These are phyloP conservation scores for Cheumatopsyche charites DNA, from an alignment of 1,140 invertebrate genomes.

Conservation along the genomic window DNA sequence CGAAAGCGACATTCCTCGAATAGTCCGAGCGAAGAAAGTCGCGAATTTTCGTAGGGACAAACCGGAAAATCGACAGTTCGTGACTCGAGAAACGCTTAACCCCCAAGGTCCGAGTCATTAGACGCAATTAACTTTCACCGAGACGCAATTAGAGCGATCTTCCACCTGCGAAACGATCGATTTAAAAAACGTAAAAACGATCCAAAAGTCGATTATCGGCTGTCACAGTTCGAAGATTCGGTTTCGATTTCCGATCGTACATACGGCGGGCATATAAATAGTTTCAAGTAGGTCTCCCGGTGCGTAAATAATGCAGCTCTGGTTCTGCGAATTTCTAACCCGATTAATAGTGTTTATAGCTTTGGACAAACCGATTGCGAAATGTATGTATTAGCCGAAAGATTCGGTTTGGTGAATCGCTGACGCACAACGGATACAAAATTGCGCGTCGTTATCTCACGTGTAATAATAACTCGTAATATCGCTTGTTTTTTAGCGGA, in stretches of 20 bases:
- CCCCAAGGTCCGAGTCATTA: neutral
- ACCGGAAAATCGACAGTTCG: neutral
- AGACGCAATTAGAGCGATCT: neutral
- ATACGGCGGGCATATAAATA: neutral
- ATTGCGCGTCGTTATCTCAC: too few relatives aligned
- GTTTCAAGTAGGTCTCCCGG: slow-evolving; percentile 20
- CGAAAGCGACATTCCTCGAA: too few relatives aligned
- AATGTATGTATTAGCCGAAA: too few relatives aligned
- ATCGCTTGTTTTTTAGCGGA: too few relatives aligned
- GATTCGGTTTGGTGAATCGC: too few relatives aligned
- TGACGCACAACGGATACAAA: too few relatives aligned
- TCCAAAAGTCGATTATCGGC: neutral
- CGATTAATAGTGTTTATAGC: too few relatives aligned
- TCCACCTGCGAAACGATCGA: neutral
- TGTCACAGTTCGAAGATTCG: too few relatives aligned
- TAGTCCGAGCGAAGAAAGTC: too few relatives aligned
- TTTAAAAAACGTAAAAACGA: slow-evolving; percentile 5
- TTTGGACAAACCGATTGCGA: too few relatives aligned
- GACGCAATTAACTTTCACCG: slow-evolving; percentile 18
- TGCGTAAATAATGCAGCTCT: slow-evolving; percentile 24
- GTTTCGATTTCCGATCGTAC: neutral
- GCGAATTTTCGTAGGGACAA: neutral
- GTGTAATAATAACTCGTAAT: too few relatives aligned
- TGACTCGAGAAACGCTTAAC: slow-evolving; percentile 5
- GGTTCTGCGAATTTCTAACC: neutral